Conservation (phyloP, 2,888 invertebrate species). For the Molorchus minor region DNA sequence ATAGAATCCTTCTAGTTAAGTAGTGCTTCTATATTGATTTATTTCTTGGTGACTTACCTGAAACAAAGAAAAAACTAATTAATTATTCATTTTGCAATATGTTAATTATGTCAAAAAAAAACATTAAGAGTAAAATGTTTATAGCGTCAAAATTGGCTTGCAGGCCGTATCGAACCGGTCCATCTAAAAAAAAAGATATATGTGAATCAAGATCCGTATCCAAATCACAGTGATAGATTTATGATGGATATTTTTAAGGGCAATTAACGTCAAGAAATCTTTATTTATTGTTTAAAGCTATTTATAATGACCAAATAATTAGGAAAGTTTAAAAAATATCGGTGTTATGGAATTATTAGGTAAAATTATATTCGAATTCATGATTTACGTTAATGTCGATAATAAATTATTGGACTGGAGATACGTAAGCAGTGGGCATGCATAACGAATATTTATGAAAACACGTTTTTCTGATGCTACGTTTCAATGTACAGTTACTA, state of each 20-base stretch:
- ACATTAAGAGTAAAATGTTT: background rate
- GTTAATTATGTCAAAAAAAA: background rate
- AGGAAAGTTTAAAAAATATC: background rate
- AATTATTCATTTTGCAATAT: background rate
- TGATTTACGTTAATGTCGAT: background rate
- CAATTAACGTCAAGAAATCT: conserved; percentile 42
- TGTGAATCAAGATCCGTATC: conserved; percentile 1
- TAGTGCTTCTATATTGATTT: too few relatives aligned
- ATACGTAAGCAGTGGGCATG: too few relatives aligned
- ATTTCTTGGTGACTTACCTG: conserved; percentile 14
- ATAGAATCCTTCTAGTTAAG: too few relatives aligned
- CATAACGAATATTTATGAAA: too few relatives aligned
- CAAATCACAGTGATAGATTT: conserved; percentile 42
- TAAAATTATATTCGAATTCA: background rate
- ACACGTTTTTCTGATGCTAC: too few relatives aligned
- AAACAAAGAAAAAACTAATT: conserved; percentile 13
- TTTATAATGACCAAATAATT: background rate
- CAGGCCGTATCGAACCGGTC: background rate
- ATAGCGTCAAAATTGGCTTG: background rate
- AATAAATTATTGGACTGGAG: background rate
- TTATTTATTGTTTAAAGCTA: conserved; percentile 37
- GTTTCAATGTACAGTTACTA: too few relatives aligned
- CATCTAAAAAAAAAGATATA: background rate
- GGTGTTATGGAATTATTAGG: background rate
- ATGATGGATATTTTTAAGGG: conserved; percentile 39